These are phyloP conservation scores for Microcebus jonahi DNA, from an alignment of 2,113 vertebrate genomes.

Conservation along the genomic window DNA sequence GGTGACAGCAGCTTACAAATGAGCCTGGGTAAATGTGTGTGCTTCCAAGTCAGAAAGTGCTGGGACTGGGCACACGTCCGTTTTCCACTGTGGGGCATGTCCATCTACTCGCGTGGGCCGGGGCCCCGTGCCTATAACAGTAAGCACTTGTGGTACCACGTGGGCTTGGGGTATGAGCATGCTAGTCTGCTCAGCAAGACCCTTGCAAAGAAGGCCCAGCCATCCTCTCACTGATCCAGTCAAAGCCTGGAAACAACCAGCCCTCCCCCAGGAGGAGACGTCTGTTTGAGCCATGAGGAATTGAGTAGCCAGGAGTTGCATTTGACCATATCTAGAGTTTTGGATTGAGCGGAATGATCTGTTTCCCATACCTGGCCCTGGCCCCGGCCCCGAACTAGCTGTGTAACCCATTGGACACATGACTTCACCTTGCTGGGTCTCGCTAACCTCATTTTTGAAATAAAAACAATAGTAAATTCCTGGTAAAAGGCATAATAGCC, in stretches of 20 bases:
- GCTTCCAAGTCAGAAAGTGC: slow-evolving; percentile 4
- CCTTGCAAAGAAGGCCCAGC: neutral
- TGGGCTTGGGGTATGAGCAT: neutral
- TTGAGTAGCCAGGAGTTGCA: accelerated
- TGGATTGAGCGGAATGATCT: neutral
- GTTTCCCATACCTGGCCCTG: neutral
- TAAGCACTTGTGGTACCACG: accelerated
- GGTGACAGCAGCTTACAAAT: slow-evolving; percentile 5
- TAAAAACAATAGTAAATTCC: neutral
- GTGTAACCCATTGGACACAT: neutral
- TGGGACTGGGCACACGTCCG: neutral
- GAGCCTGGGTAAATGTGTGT: neutral
- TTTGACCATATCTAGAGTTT: neutral
- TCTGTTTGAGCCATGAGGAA: neutral
- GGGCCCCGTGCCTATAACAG: neutral
- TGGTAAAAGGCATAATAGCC: neutral
- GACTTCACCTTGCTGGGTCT: neutral
- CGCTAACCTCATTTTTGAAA: neutral
- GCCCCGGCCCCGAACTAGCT: neutral
- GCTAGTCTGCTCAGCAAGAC: neutral
- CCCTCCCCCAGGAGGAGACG: neutral
- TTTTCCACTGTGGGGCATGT: neutral
- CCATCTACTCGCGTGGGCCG: neutral
- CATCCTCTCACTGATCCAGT: no score
- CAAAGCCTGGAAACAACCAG: neutral